Conservation (phyloP, 2,888 invertebrate species). For the Cephonodes hylas region DNA sequence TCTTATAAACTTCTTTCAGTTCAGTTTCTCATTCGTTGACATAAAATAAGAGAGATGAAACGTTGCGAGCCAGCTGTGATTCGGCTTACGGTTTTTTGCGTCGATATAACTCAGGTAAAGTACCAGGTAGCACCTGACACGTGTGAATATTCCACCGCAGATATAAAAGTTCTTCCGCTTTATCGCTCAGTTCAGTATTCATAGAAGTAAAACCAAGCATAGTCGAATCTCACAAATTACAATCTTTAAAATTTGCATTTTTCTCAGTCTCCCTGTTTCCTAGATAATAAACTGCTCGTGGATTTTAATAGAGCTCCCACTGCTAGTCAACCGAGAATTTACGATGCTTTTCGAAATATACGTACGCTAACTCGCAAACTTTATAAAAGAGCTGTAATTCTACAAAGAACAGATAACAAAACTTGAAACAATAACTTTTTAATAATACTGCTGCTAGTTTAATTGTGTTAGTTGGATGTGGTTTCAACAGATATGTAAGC, state of each 20-base stretch:
- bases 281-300: slow-evolving; percentile 1
- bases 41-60: background rate
- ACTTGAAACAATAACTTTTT: background rate
- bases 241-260: slow-evolving; percentile 6
- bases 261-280: background rate
- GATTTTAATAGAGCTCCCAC: background rate
- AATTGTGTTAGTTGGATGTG: background rate
- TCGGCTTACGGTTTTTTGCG: background rate
- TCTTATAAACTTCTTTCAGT: background rate
- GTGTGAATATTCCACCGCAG: slow-evolving; percentile 48
- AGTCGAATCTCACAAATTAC: slow-evolving; percentile 1
- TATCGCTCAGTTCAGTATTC: slow-evolving; percentile 6
- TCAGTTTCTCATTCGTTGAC: background rate
- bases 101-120: slow-evolving; percentile 57
- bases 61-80: background rate
- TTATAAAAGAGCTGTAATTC: slow-evolving; percentile 8
- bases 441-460: background rate
- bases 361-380: slow-evolving; percentile 1
- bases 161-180: slow-evolving; percentile 18
- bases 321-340: background rate
- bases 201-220: slow-evolving; percentile 7
- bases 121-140: slow-evolving; percentile 64
- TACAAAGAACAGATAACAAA: background rate
- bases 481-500: background rate
- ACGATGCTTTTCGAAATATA: background rate